These are phyloP conservation scores for Percopsis transmontana DNA, from an alignment of 2,113 vertebrate species.

Conservation along the genomic window DNA sequence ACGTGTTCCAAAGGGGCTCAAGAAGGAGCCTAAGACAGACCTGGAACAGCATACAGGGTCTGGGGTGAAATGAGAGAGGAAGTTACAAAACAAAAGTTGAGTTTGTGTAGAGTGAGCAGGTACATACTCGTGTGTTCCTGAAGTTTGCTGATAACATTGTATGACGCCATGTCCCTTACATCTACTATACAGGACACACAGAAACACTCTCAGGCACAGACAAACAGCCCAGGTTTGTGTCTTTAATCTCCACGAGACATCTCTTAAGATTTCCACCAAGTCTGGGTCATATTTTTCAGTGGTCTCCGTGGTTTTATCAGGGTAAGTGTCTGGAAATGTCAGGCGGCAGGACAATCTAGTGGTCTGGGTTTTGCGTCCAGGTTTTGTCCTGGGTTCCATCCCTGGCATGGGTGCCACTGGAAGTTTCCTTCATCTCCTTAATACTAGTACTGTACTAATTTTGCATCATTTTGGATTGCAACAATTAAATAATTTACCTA, in stretches of 20 bases:
- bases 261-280: slow-evolving; percentile 35
- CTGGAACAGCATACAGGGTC: neutral
- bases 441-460: no score
- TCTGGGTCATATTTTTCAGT: slow-evolving; percentile 26
- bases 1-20: neutral
- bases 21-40: neutral
- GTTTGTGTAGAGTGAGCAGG: neutral
- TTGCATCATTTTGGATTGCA: no score
- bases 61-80: neutral
- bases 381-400: no score
- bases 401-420: no score
- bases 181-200: slow-evolving; percentile 14
- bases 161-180: neutral
- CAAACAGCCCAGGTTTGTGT: neutral
- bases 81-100: slow-evolving; percentile 1
- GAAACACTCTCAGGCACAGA: neutral
- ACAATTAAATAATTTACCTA: no score
- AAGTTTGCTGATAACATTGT: slow-evolving; percentile 48
- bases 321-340: slow-evolving; percentile 19
- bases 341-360: slow-evolving; percentile 3
- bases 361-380: no score
- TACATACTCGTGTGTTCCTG: slow-evolving; percentile 9
- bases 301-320: slow-evolving; percentile 8
- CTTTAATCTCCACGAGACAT: slow-evolving; percentile 52
- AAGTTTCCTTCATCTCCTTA: no score